Conservation (phyloP, 2,113 vertebrate species). For the Ceratotherium simum region DNA sequence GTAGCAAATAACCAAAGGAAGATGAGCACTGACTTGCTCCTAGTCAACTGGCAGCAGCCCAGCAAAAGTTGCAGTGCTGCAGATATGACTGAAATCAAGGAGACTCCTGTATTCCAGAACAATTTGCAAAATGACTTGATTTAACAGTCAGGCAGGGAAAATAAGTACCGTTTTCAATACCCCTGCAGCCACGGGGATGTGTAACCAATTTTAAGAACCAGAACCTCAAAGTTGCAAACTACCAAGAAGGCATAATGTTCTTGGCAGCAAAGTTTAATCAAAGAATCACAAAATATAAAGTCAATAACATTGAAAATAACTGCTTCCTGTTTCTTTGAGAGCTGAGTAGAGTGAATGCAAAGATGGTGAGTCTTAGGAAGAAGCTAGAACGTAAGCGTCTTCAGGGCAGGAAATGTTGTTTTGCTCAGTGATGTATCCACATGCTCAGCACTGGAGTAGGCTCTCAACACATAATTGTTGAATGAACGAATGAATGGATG, state of each 20-base stretch:
- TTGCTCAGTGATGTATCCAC: not conserved
- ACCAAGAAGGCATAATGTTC: not conserved
- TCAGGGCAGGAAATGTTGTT: not conserved
- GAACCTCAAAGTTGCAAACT: not conserved
- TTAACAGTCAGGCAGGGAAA: not conserved
- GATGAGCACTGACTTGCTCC: not conserved
- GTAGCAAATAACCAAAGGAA: not conserved
- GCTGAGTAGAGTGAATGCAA: not conserved
- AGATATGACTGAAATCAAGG: not conserved
- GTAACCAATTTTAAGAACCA: not conserved
- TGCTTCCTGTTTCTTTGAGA: constrained; percentile 18
- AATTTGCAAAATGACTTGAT: constrained; percentile 6
- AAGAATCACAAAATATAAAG: not conserved
- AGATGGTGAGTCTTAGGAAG: not conserved
- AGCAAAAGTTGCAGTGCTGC: not conserved
- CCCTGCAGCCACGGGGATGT: not conserved
- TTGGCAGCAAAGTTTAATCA: not conserved
- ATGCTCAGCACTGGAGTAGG: too few species aligned
- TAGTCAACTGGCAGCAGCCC: not conserved
- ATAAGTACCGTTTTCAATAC: not conserved
- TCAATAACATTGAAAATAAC: not conserved
- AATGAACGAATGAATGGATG: not conserved
- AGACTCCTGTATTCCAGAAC: not conserved
- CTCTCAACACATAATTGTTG: not conserved
- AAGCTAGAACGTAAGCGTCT: not conserved